Base-by-base conservation (phyloP, 2,797 vertebrate species). In the Halcyon chelicuti region DNA sequence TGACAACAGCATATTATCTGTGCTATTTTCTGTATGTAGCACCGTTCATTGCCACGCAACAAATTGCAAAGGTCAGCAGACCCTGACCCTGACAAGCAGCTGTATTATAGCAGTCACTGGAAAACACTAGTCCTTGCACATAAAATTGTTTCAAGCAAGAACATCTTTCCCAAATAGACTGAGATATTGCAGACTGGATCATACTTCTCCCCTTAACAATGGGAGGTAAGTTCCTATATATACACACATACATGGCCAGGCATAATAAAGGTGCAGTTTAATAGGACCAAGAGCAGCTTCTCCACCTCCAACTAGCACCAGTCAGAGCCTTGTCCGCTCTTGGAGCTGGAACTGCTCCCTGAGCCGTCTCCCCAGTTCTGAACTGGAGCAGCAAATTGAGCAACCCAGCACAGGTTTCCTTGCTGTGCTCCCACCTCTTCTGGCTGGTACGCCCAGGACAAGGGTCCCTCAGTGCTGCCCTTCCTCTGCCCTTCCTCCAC, bases 1-100 rank as follows among this genome's bases (percentile, higher is more conserved):
- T 93, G 72, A 94, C 84, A 95, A 70, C 72, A 84, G 60, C 39
- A 58, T 75, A 49, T 91, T 94, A 55, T 76, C 74, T 67, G 29
- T 33, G 71, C 78, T 94, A 20, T 83, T 86, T 81, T 95, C 86
- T 88, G 21, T 75, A 37, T 37, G 70, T 52, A 79, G 47, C 68
- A 44, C 66, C 86, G 65, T 52, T 84, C 80, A 92, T 88, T 95
- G 91, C 91, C 88, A 92, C 0, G 66, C 86, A 95, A 94, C 88
- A 83, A 90, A 92, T 81, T 7, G 2, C 74, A 90, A 73, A 88
- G 86, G 71, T 78, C 88, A 86, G 52, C 40, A 75, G 77, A 65
- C 55, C 54, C 52, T 76, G 79, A 91, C 33, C 40, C 85, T 68
- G 61, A 65, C 47, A 83, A 91, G 88, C 71, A 93, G 72, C 83